A percentile compares a stretch with the other conserved stretches of the same genome.
Conservation (phyloP, 2,797 vertebrate species). For the Enteromius treurensis region DNA sequence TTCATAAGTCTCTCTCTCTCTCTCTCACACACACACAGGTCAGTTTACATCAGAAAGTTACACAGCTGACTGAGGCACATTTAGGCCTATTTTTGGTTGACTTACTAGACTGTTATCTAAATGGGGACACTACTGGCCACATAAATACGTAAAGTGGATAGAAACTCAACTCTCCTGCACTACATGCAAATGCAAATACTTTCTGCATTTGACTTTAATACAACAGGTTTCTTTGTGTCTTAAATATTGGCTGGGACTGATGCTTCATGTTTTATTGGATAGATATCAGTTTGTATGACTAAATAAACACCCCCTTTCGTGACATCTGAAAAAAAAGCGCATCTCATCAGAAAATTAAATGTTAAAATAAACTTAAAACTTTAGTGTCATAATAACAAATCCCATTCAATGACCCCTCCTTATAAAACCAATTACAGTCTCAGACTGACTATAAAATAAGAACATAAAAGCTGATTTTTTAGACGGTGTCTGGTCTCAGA, state of each 20-base stretch:
- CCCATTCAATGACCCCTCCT: background rate
- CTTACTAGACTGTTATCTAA: background rate
- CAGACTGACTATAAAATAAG: background rate
- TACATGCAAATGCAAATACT: background rate
- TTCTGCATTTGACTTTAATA: background rate
- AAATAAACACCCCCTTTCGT: background rate
- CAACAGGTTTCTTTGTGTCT: background rate
- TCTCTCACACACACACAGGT: conserved; percentile 23
- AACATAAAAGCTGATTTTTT: background rate
- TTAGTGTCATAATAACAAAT: conserved; percentile 2
- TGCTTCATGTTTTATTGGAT: background rate
- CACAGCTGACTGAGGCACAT: background rate
- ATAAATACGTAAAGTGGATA: background rate
- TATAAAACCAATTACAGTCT: background rate
- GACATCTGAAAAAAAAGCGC: background rate
- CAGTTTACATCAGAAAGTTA: conserved; percentile 2
- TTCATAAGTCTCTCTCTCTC: conserved; percentile 55
- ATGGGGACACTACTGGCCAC: background rate
- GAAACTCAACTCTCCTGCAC: background rate
- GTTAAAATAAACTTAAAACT: background rate
- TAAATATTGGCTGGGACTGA: background rate
- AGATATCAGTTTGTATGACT: background rate
- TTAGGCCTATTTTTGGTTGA: background rate
- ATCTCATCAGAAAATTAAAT: background rate
- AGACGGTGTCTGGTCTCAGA: background rate